These are phyloP conservation scores for Apistogramma diplotaenia DNA, from an alignment of 2,113 vertebrate genomes.

Conservation along the genomic window DNA sequence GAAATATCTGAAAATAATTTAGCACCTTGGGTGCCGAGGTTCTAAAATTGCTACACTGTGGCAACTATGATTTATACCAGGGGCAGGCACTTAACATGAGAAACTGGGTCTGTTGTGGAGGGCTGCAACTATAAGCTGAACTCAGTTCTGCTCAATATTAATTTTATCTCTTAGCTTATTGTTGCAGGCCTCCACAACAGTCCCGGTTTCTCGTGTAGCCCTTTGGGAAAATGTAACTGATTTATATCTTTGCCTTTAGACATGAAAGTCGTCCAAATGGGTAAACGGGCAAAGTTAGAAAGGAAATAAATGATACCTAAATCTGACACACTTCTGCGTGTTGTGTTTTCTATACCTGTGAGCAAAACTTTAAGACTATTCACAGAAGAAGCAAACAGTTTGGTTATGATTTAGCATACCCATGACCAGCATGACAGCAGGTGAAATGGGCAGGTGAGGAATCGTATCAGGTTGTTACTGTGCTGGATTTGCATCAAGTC, in stretches of 20 bases:
- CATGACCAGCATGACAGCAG: neutral
- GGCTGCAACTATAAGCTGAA: neutral
- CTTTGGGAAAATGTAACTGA: neutral
- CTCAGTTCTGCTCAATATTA: neutral
- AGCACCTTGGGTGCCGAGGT: neutral
- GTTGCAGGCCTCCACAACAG: neutral
- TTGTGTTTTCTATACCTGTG: neutral
- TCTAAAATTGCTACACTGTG: neutral
- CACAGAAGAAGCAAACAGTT: neutral
- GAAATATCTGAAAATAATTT: neutral
- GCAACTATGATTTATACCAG: neutral
- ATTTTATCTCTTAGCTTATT: neutral
- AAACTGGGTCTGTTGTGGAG: neutral
- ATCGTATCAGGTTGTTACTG: fast-evolving
- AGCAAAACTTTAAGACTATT: neutral
- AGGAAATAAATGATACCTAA: neutral
- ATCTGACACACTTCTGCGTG: too few species aligned
- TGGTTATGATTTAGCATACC: neutral
- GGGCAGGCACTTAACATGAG: neutral
- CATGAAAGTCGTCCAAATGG: neutral
- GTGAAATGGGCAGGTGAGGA: neutral
- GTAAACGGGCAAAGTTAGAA: neutral
- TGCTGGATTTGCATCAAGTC: neutral
- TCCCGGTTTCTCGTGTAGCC: neutral
- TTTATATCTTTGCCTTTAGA: neutral